Base-by-base conservation (phyloP, 30 jellyfish, hydroid and myxozoan genomes). In the Sanderia malayensis region DNA sequence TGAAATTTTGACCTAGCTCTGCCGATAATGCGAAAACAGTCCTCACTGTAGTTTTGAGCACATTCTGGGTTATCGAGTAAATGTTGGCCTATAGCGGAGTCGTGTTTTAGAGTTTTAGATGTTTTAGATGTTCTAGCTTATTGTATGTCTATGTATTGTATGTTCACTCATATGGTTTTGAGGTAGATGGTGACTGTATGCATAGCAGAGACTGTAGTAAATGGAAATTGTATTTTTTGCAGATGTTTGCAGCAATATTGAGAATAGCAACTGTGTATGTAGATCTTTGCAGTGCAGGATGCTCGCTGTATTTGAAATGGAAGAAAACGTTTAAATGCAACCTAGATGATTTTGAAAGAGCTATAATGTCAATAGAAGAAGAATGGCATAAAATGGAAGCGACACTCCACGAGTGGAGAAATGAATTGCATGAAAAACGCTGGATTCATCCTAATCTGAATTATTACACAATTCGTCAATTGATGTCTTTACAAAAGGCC, bases 251-350 rank as follows among this genome's bases (percentile, higher is more conserved):
- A 33, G 29, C 83, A 1, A 80, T 73, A 25, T 61, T 89, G 21
- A 49, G 88, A 31, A 45, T 84, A 2, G 89, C 89, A 49, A 45
- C 17, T 66, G 76, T 62, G 21, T 84, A 29, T 61, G 82, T 84
- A 53, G 62, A 44, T 6, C 67, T 84, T 31, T 73, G 88, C 71
- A 65, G 75, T 17, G 82, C 89, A 11, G 95, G 95, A 22, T 86
- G 83, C 53, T 28, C 27, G 34, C 31, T 34, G 33, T 68, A 46
- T 29, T 58, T 84, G 4, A 33, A 76, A 59, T 84, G 84, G 80
- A 45, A 57, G 29, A 44, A 46, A 37, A 27, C 18, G 27, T 46
- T 73, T 57, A 20, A 55, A 34, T 84, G 95, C 58, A 45, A 67
- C 59, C 31, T 82, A 0, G 80, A 58, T 32, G 67, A 53, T 28